Percentiles rank a stretch among this genome's conserved stretches.
These are phyloP conservation scores for Arvicanthis niloticus DNA, from an alignment of 2,113 vertebrate species.

Conservation along the genomic window DNA sequence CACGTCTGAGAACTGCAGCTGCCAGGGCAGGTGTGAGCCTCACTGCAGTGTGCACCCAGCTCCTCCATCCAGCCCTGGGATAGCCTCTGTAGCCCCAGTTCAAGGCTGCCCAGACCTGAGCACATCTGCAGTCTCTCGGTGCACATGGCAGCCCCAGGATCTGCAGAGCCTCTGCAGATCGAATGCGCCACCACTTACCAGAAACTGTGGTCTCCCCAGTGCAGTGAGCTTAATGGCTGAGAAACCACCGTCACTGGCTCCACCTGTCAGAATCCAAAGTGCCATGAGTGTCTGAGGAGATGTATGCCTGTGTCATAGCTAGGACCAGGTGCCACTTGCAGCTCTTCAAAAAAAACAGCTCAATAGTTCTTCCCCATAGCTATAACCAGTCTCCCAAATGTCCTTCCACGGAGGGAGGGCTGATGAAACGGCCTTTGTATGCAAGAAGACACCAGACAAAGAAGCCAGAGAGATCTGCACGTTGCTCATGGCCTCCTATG, in stretches of 20 bases:
- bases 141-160: not conserved
- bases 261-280: conserved; percentile 85
- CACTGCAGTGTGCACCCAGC: accelerated
- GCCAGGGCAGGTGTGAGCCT: not conserved
- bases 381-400: not conserved
- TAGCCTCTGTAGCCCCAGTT: not conserved
- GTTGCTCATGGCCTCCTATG: not conserved
- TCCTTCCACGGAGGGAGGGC: not conserved
- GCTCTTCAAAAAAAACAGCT: no score
- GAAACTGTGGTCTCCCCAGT: conserved; percentile 94
- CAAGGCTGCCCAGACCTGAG: not conserved
- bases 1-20: conserved; percentile 95
- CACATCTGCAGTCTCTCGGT: not conserved
- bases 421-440: accelerated
- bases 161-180: not conserved
- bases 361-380: not conserved
- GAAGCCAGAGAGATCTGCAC: not conserved
- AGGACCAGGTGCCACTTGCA: not conserved
- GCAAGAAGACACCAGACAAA: not conserved
- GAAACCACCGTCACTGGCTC: conserved; percentile 91
- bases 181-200: conserved; percentile 88
- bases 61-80: not conserved
- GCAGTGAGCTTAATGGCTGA: conserved; percentile 95
- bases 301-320: accelerated
- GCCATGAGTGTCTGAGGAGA: not conserved